Percentiles rank a stretch among this genome's conserved stretches.
These are phyloP conservation scores for Tenthredo scrophulariae DNA, from an alignment of 2,888 invertebrate species.

Conservation along the genomic window DNA sequence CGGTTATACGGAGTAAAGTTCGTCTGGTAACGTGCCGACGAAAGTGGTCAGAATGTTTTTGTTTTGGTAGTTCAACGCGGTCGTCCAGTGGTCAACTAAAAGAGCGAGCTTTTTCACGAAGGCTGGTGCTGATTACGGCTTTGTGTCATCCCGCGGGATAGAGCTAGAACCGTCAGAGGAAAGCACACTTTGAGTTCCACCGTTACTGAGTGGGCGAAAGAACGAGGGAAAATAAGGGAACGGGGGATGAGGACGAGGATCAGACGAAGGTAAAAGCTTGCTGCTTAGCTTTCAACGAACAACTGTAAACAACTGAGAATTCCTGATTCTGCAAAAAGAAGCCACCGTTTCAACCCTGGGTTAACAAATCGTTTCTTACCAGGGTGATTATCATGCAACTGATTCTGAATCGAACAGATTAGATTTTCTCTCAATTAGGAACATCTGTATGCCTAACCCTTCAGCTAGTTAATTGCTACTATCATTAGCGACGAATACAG, in stretches of 20 bases:
- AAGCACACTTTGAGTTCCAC: constrained; percentile 52
- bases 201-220: constrained; percentile 18
- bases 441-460: not conserved
- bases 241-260: constrained; percentile 17
- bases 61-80: constrained; percentile 30
- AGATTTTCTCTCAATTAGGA: not conserved
- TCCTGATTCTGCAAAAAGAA: constrained; percentile 4
- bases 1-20: not conserved
- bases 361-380: not conserved
- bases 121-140: constrained; percentile 61
- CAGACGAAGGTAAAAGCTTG: constrained; percentile 41
- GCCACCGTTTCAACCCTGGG: not conserved
- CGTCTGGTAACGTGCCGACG: constrained; percentile 6
- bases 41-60: constrained; percentile 31
- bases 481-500: not conserved
- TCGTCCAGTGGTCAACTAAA: constrained; percentile 41
- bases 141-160: constrained; percentile 56
- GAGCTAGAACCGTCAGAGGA: constrained; percentile 51
- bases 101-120: constrained; percentile 39
- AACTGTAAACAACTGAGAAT: constrained; percentile 17
- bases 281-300: constrained; percentile 20
- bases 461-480: not conserved
- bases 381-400: not conserved
- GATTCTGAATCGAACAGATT: not conserved
- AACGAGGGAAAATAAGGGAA: not conserved